Evolutionary conservation across 2,113 vertebrate genomes (phyloP), one percentile per base, ranked within the genome.

Genomic region (Onychostoma macrolepis): DNA sequence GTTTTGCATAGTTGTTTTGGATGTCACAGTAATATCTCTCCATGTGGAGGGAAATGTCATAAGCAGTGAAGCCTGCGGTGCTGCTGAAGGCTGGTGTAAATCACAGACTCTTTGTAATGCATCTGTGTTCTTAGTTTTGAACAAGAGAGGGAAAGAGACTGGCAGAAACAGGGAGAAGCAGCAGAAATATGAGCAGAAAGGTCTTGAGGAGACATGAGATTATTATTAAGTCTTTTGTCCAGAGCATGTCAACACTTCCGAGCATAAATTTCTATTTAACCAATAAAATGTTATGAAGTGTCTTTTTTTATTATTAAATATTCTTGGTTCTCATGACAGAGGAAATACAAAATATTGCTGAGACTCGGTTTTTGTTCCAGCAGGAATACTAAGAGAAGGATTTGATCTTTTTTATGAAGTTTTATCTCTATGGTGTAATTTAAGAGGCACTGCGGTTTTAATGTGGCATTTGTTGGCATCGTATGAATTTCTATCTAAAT

Each of bases 21-120:
- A 69, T 69, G 38, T 85, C 12, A 36, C 50, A 58, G 45, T 88
- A 63, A 85, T 88, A 67, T 63, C 83, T 88, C 53, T 72, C 76
- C 36, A 85, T 67, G 58, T 58, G 41, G 76, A 72, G 45, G 67
- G 24, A 74, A 74, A 74, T 74, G 24, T 72, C 53, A 48, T 33
- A 75, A 76, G 69, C 76, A 85, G 33, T 81, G 83, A 75, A 72
- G 82, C 50, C 61, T 79, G 83, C 3, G 53, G 76, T 79, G 33
- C 8, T 21, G 69, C 36, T 81, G 87, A 71, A 67, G 63, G 9
- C 30, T 50, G 26, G 41, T 72, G 58, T 88, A 88, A 85, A 88
- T 88, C 67, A 80, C 76, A 38, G 21, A 48, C 81, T 61, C 67
- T 63, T 81, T 82, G 79, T 82, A 74, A 82, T 86, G 50, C 63